Evolutionary conservation across 2,797 vertebrate species (phyloP), one percentile per base, ranked within the genome.

Genomic region (Artibeus lituratus): DNA sequence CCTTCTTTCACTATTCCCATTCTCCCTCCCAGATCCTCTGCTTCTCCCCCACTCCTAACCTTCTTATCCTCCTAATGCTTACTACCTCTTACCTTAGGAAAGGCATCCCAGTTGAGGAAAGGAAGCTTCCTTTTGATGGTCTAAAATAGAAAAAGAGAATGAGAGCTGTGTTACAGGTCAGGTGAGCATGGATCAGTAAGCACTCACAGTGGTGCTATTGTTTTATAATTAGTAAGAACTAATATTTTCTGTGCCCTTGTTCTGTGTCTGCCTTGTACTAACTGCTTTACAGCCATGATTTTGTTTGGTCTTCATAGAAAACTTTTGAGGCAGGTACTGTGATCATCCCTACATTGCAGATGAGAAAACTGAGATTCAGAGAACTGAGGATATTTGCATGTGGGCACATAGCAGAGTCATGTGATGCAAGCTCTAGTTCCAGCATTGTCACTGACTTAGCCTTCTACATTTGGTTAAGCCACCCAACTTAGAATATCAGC

Each of bases 91-190:
- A 98, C 97, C 97, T 97, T 97, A 39, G 97, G 97, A 62, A 98
- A 90, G 47, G 39, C 93, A 1, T 98, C 97, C 97, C 97, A 98
- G 93, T 97, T 98, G 47, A 98, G 92, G 87, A 98, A 98, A 87
- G 97, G 97, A 26, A 98, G n/a, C 29, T 96, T 95, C 74, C 10
- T 96, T 95, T 97, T 98, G 96, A 98, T 80, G 10, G 94, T 55
- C 97, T 98, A 10, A 44, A 93, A 88, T 7, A 47, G 85, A 53
- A 74, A 80, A n/a, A 29, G 39, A 96, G 44, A 74, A 7, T 2
- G 10, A 39, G 37, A 72, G 14, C 39, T 11, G 57, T 24, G 32
- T 32, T 14, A 24, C 44, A 70, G 10, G 55, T 39, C 37, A 21
- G 18, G 57, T 62, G 83, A 90, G 32, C 26, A 37, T 7, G 32